Evolutionary conservation across 2,797 vertebrate species (phyloP).

Genomic region (Lepilemur septentrionalis): DNA sequence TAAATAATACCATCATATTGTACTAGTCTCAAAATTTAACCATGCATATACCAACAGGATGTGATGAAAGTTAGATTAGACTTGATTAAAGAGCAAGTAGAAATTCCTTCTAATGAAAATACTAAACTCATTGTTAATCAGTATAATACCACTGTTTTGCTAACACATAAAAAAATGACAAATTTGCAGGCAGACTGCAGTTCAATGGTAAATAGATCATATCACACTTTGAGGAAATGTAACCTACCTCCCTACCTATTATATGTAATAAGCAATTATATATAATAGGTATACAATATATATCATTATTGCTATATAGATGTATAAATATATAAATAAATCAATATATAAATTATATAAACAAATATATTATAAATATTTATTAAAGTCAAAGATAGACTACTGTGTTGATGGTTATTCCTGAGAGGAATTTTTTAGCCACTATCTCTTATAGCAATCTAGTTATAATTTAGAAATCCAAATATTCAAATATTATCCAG

Average conservation of each 20-base stretch:
- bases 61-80: background rate
- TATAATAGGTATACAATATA: background rate
- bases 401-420: background rate
- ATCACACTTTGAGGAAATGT: slow-evolving; percentile 7
- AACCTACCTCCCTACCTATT: background rate
- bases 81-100: slow-evolving; percentile 3
- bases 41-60: background rate
- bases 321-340: background rate
- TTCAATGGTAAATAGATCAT: background rate
- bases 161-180: background rate
- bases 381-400: background rate
- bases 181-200: background rate
- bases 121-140: background rate
- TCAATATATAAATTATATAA: background rate
- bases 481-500: background rate
- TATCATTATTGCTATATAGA: background rate
- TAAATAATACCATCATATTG: background rate
- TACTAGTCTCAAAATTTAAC: background rate
- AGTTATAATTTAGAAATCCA: background rate
- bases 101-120: slow-evolving; percentile 12
- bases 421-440: background rate
- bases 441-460: background rate
- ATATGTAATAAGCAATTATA: background rate
- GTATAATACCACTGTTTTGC: background rate
- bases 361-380: background rate